Evolutionary conservation across 2,797 vertebrate species (phyloP).

Genomic region (Enteromius paludinosus): DNA sequence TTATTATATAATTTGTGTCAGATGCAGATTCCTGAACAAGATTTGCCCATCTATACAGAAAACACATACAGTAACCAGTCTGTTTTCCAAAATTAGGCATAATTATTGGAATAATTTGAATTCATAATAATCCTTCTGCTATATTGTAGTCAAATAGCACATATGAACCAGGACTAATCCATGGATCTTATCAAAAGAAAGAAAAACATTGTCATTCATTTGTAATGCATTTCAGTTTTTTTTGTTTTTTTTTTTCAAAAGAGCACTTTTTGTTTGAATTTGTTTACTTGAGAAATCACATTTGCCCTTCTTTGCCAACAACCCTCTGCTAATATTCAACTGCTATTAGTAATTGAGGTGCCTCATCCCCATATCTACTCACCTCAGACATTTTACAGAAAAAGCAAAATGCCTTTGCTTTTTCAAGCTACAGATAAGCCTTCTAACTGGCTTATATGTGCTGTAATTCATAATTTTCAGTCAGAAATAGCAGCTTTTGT

Average conservation of each 20-base stretch:
- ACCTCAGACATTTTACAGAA: slow-evolving; percentile 27
- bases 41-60: not conserved
- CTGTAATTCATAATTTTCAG: not conserved
- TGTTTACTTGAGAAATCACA: not conserved
- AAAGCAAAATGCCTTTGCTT: not conserved
- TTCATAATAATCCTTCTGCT: not conserved
- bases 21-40: not conserved
- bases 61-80: not conserved
- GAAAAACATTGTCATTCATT: not conserved
- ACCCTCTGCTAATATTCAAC: slow-evolving; percentile 10
- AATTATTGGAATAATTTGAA: not conserved
- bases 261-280: not conserved
- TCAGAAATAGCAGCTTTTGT: slow-evolving; percentile 10
- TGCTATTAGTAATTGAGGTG: not conserved
- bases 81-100: slow-evolving; percentile 7
- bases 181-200: not conserved
- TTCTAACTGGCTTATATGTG: slow-evolving; percentile 4
- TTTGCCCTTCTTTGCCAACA: not conserved
- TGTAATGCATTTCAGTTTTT: too few relatives aligned
- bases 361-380: slow-evolving; percentile 20
- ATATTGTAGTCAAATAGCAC: not conserved
- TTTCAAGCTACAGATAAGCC: slow-evolving; percentile 4
- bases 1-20: not conserved
- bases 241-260: not conserved
- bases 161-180: not conserved